Evolutionary conservation across 2,113 vertebrate species (phyloP), one percentile per base, ranked within the genome.

Genomic region (Chaetura pelagica): DNA sequence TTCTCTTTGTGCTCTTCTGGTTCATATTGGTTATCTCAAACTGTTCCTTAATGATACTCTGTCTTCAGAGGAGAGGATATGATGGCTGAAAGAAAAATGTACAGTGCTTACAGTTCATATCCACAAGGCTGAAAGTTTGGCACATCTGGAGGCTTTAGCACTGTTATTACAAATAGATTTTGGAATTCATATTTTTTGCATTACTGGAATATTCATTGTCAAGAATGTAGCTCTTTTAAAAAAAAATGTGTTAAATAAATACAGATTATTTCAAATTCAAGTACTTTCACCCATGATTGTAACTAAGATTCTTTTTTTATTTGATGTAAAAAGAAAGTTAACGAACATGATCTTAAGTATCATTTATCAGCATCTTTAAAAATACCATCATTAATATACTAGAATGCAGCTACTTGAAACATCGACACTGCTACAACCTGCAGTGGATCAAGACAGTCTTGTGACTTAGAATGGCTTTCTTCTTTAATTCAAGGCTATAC

Each of bases 141-240:
- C 74, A 74, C 29, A 46, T 51, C 68, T 93, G 78, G 15, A 87
- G 84, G 35, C 42, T 71, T 54, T 82, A 57, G 59, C 77, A 38
- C 76, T 44, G 30, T 74, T 66, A 79, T 76, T 75, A 64, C 40
- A 94, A 77, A 90, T 85, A 52, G 18, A 68, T 71, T 63, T 82
- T 83, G 63, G 87, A 90, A 96, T 88, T 85, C 40, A 29, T 83
- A 20, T 58, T 88, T 89, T 74, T 93, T 74, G 84, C 87, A 62
- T 76, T 76, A 82, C 42, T 80, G 20, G 67, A 68, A 83, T 51
- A 51, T 38, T 64, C 8, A 40, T 29, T 54, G 42, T 71, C 73
- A 87, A 85, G 74, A 90, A 88, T 24, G 59, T 12, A 68, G 55
- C 52, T 93, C 19, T n/a, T 26, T 12, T 1, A 79, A 90, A 84